Percentiles rank a stretch among this genome's conserved stretches.
phyloP scores from a whole-genome alignment of 2,888 invertebrate species.

The Drosophila kanekoi region DNA sequence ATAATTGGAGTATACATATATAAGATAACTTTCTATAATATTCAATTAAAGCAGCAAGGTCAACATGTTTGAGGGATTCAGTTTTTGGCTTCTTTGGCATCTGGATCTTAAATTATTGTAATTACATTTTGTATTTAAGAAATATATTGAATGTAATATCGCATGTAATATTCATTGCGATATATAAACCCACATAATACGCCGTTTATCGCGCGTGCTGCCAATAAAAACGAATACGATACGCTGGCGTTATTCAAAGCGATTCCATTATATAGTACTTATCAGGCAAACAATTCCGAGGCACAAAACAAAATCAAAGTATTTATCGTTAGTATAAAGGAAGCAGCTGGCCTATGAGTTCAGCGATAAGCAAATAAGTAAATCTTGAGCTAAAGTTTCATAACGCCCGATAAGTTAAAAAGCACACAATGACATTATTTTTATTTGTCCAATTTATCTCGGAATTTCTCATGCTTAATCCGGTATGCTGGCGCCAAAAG shows the following conservation, averaged over 20 bases:
- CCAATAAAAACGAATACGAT: slow-evolving; percentile 35
- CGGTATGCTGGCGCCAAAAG: slow-evolving; percentile 52
- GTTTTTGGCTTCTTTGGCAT: too few species aligned
- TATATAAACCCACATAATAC: neutral
- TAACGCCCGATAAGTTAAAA: slow-evolving; percentile 31
- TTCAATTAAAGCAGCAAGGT: neutral
- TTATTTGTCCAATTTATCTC: slow-evolving; percentile 32
- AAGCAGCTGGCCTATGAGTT: slow-evolving; percentile 51
- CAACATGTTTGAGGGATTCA: too few species aligned
- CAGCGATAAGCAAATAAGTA: slow-evolving; percentile 37
- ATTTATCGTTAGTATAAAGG: slow-evolving; percentile 48
- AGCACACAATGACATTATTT: neutral
- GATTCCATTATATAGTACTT: slow-evolving; percentile 38
- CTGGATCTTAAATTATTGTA: neutral
- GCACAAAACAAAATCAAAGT: slow-evolving; percentile 39
- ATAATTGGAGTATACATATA: neutral
- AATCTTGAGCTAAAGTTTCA: slow-evolving; percentile 37
- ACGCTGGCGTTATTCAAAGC: slow-evolving; percentile 56
- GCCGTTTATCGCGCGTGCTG: slow-evolving; percentile 11
- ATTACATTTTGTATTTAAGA: neutral
- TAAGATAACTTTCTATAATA: neutral
- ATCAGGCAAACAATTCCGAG: slow-evolving; percentile 30
- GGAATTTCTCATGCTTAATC: slow-evolving; percentile 37
- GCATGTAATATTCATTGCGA: neutral
- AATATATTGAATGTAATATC: neutral